phyloP scores from a whole-genome alignment of 2,797 vertebrate species.

The Schizothorax lantsangensis region DNA sequence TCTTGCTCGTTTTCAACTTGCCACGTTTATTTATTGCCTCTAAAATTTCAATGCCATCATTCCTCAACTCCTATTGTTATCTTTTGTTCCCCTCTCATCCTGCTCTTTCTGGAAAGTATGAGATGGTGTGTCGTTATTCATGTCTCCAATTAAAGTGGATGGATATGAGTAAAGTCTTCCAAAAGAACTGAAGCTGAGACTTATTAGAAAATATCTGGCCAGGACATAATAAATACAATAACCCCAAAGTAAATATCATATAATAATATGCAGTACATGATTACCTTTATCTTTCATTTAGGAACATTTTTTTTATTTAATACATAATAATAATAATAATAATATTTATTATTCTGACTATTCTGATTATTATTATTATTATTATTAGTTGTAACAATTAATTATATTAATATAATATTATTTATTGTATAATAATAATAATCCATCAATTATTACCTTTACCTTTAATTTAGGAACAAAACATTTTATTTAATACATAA shows the following conservation, averaged over 20 bases:
- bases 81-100: background rate
- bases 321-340: too few species aligned
- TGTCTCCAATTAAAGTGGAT: conserved; percentile 30
- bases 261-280: background rate
- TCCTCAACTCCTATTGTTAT: conserved; percentile 9
- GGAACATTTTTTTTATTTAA: too few species aligned
- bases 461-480: background rate
- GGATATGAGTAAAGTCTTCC: background rate
- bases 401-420: background rate
- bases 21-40: conserved; percentile 25
- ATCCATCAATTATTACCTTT: background rate
- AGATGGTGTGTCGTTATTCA: background rate
- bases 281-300: too few species aligned
- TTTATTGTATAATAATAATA: background rate
- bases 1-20: background rate
- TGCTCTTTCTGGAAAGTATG: background rate
- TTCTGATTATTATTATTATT: too few species aligned
- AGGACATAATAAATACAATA: background rate
- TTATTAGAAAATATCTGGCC: background rate
- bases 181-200: background rate
- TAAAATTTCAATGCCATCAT: conserved; percentile 1
- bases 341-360: too few species aligned
- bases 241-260: background rate
- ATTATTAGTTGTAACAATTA: background rate
- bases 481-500: background rate